These are phyloP conservation scores for Macrocentrus cingulum DNA, from an alignment of 1,140 invertebrate genomes.

Conservation along the genomic window DNA sequence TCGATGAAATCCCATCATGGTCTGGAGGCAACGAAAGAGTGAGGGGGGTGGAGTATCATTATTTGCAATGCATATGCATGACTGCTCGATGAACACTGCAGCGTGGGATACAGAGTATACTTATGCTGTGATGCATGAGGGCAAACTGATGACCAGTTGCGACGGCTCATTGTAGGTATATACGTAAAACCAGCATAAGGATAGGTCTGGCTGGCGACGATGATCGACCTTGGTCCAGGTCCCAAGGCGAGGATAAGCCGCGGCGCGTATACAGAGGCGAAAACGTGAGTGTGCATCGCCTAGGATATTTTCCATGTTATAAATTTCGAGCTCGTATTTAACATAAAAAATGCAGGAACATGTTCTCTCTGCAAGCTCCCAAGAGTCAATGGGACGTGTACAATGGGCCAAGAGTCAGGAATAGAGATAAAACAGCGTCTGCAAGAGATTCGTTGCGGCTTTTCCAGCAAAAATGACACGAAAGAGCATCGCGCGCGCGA, in stretches of 20 bases:
- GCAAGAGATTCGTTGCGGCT: too few species aligned
- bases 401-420: constrained; percentile 9
- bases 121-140: too few species aligned
- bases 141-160: too few species aligned
- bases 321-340: too few species aligned
- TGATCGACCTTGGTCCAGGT: constrained; percentile 6
- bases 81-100: constrained; percentile 9
- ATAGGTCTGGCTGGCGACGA: neutral
- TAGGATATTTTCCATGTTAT: neutral
- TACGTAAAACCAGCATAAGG: neutral
- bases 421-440: constrained; percentile 4
- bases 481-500: neutral
- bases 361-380: neutral
- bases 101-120: constrained; percentile 22
- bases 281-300: constrained; percentile 12
- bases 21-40: neutral
- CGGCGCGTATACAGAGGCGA: neutral
- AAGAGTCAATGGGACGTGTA: constrained; percentile 10
- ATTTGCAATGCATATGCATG: constrained; percentile 10
- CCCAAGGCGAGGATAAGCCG: constrained; percentile 3
- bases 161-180: too few species aligned
- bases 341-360: neutral
- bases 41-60: constrained; percentile 9
- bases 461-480: constrained; percentile 1
- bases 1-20: neutral